These are phyloP conservation scores for Arizona elegans DNA, from an alignment of 2,113 vertebrate species.

Conservation along the genomic window DNA sequence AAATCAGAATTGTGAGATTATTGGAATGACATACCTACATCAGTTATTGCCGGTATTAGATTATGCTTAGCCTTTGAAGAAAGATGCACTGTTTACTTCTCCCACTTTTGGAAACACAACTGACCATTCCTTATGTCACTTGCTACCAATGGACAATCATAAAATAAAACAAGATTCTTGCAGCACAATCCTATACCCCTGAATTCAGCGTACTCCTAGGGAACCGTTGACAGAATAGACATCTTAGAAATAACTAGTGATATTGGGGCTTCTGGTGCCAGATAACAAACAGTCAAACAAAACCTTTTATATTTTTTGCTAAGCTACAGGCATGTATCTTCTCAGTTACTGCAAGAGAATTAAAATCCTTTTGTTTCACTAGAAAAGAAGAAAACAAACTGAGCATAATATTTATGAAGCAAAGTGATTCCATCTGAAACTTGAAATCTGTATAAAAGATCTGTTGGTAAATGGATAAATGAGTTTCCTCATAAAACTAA, in stretches of 20 bases:
- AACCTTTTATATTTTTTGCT: background rate
- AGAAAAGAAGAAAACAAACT: too few species aligned
- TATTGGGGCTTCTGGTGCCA: background rate
- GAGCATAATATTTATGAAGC: background rate
- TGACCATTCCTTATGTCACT: background rate
- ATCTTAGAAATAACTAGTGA: background rate
- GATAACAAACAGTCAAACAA: background rate
- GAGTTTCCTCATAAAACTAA: background rate
- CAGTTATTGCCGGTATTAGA: background rate
- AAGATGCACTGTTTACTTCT: background rate
- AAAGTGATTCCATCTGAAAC: background rate
- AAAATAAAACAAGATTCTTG: background rate
- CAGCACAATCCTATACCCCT: background rate
- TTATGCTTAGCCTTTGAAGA: background rate
- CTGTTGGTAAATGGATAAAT: background rate
- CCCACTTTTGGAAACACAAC: background rate
- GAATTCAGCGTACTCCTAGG: background rate
- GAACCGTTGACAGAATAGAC: background rate
- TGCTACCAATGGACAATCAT: background rate
- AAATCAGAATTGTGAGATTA: background rate
- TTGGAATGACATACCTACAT: background rate
- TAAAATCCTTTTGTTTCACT: background rate
- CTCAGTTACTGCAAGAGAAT: background rate
- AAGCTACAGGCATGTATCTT: background rate
- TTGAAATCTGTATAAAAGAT: background rate